phyloP scores from a whole-genome alignment of 37 sponge, comb jelly and placozoan genomes.

The Aphrocallistes beatrix region DNA sequence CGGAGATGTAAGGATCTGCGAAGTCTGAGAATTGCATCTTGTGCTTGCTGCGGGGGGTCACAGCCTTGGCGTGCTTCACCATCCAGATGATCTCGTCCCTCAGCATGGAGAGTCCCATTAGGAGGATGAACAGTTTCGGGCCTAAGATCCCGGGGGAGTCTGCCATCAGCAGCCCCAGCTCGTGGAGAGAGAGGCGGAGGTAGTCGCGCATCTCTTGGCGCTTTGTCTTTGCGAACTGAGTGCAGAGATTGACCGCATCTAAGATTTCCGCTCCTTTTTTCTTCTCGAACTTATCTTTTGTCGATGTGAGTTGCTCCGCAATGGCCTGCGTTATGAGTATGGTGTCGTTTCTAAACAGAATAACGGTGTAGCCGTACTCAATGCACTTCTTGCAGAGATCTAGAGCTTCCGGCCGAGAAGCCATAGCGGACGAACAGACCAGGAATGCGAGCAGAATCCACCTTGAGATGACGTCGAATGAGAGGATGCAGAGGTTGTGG shows the following conservation, averaged over 20 bases:
- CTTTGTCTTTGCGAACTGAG: not conserved
- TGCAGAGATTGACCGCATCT: not conserved
- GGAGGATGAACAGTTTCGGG: conserved; percentile 62
- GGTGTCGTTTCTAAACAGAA: not conserved
- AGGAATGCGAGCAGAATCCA: conserved; percentile 55
- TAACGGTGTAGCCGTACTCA: not conserved
- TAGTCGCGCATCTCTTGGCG: conserved; percentile 53
- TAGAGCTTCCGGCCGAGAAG: not conserved
- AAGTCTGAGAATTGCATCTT: conserved; percentile 60
- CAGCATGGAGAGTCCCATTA: conserved; percentile 56
- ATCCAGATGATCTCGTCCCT: conserved; percentile 80
- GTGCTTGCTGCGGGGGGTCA: conserved; percentile 47
- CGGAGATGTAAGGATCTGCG: conserved; percentile 49
- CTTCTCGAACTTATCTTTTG: conserved; percentile 1
- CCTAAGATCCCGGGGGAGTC: conserved; percentile 81
- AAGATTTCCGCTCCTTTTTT: not conserved
- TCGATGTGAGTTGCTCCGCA: not conserved
- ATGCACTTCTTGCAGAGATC: conserved; percentile 2
- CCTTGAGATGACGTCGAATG: conserved; percentile 54
- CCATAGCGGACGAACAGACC: not conserved
- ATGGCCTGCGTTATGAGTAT: not conserved
- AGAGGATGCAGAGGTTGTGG: conserved; percentile 53
- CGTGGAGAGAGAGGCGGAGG: conserved; percentile 53
- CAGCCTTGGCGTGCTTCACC: conserved; percentile 40
- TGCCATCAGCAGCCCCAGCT: conserved; percentile 47